Base-by-base conservation (phyloP, 2,113 vertebrate genomes). In the Osmerus mordax region DNA sequence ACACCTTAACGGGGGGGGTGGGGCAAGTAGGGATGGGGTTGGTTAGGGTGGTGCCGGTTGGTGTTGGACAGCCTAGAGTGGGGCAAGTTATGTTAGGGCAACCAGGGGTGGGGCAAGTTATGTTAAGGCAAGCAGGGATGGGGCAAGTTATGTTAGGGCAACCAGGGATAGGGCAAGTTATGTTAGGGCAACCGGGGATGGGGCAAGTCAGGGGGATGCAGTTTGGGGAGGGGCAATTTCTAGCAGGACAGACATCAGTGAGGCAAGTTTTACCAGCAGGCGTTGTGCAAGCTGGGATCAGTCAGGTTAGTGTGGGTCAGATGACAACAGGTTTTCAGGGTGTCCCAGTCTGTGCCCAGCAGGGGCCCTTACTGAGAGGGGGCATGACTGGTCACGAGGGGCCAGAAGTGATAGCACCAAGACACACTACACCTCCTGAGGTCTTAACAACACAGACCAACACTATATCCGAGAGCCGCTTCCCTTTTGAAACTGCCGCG, bases 41-140 rank as follows among this genome's bases (percentile, higher is more conserved):
- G 4, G 72, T 8, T 54, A 65, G 65, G 55, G 23, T 80, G 25
- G 77, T 71, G 55, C 28, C 72, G 19, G 13, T 56, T 64, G 71
- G 74, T 52, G 32, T 36, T 71, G 56, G 65, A 60, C 56, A 79
- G 41, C 7, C 58, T 70, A n/a, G 71, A 68, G 11, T 77, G 36
- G 54, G 73, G 28, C 6, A 19, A 14, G 28, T 68, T 6, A 23
- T 3, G 29, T n/a, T 71, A 68, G 61, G 71, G 32, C 75, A 56
- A 41, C 54, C 25, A 65, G 69, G 65, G 63, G 59, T 2, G 69
- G 70, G 68, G 25, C 56, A 71, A 23, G 61, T 65, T 6, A 23
- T 3, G 29, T n/a, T 71, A 68, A 58, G 71, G 32, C 75, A 56
- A 41, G 62, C 25, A 65, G 69, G 65, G 65, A 60, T 2, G 69